Conservation (phyloP, 2,797 vertebrate species). For the Parotocinclus haroldoi region DNA sequence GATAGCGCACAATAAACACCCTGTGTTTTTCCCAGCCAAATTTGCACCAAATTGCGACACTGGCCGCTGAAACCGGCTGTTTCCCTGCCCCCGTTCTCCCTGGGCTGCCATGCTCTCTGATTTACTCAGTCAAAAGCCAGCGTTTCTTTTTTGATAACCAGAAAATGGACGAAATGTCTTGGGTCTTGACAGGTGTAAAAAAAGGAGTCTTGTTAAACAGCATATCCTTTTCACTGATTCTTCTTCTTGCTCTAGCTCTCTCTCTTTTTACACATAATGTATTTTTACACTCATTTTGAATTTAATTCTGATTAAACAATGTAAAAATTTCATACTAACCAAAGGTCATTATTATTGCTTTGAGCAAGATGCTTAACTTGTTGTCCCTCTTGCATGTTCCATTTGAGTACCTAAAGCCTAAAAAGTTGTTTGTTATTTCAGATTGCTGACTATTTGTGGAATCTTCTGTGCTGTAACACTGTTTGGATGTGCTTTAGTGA, state of each 20-base stretch:
- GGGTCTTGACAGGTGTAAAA: conserved; percentile 72
- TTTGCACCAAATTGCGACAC: conserved; percentile 99
- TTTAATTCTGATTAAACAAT: not conserved
- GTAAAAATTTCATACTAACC: not conserved
- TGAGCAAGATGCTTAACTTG: not conserved
- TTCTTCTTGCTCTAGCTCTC: conserved; percentile 33
- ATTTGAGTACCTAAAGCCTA: conserved; percentile 19
- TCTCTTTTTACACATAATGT: conserved; percentile 41
- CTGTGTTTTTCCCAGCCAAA: conserved; percentile 88
- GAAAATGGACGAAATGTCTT: conserved; percentile 34
- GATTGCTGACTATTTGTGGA: conserved; percentile 36
- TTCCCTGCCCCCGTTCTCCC: conserved; percentile 65
- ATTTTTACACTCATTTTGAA: conserved; percentile 17
- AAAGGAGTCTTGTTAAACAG: conserved; percentile 69
- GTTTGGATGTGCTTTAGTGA: conserved; percentile 34
- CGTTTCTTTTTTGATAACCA: conserved; percentile 53
- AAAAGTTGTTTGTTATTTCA: conserved; percentile 46
- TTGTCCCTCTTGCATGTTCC: conserved; percentile 8
- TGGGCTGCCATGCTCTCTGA: conserved; percentile 47
- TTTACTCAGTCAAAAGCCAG: conserved; percentile 56
- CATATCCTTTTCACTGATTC: conserved; percentile 50
- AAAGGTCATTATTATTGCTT: not conserved
- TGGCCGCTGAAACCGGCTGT: conserved; percentile 83
- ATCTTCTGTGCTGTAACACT: conserved; percentile 33
- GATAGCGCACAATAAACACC: conserved; percentile 91